A percentile compares a stretch with the other conserved stretches of the same genome.
Evolutionary conservation across 2,888 invertebrate genomes (phyloP).

Genomic region (Heliconius ismenius): DNA sequence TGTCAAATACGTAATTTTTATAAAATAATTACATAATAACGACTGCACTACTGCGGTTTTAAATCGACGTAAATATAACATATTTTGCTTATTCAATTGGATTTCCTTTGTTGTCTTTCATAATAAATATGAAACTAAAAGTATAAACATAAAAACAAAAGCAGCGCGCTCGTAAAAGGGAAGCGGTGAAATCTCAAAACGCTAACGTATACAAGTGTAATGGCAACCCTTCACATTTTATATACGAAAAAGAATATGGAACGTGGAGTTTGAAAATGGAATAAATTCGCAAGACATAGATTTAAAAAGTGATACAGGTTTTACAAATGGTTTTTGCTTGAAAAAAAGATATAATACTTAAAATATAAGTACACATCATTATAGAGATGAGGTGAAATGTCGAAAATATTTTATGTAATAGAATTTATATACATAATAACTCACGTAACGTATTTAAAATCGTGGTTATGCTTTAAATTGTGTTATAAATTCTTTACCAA

Average conservation of each 20-base stretch:
- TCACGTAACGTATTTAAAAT: too few species aligned
- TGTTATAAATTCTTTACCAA: too few species aligned
- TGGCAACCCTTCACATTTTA: constrained; percentile 10
- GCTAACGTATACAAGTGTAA: constrained; percentile 9
- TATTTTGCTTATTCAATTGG: background rate
- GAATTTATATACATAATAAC: background rate
- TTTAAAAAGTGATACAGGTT: background rate
- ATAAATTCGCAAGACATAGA: background rate
- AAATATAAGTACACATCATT: background rate
- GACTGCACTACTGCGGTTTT: background rate
- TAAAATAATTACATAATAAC: background rate
- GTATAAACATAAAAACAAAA: background rate
- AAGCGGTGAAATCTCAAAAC: constrained; percentile 7
- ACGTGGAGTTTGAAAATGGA: constrained; percentile 11
- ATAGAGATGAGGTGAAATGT: background rate
- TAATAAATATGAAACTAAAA: background rate
- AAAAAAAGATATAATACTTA: background rate
- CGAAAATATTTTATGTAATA: background rate
- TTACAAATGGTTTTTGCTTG: background rate
- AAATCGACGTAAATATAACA: background rate
- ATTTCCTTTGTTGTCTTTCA: background rate
- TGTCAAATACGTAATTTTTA: background rate
- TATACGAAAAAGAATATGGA: constrained; percentile 8
- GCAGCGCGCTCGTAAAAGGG: background rate
- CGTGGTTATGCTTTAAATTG: too few species aligned